A percentile compares a stretch with the other conserved stretches of the same genome.
These are phyloP conservation scores for Campoletis sonorensis DNA, from an alignment of 1,140 invertebrate genomes.

Conservation along the genomic window DNA sequence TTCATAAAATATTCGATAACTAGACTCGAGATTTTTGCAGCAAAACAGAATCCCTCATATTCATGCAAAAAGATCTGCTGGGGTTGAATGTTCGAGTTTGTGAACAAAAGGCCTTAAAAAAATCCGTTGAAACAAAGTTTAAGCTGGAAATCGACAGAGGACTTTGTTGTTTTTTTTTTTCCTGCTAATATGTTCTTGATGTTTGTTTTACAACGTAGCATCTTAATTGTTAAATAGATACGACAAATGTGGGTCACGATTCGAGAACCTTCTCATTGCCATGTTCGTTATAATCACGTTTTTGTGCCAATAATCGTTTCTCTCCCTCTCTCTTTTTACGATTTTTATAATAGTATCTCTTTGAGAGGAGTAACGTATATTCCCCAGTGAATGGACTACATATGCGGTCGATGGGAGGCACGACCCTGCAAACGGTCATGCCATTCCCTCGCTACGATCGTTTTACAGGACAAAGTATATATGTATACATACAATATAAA, in stretches of 20 bases:
- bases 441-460: background rate
- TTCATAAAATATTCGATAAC: too few relatives aligned
- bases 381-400: constrained; percentile 24
- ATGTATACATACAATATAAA: background rate
- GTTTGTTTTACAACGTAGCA: background rate
- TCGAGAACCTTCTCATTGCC: constrained; percentile 26
- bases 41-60: too few relatives aligned
- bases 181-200: background rate
- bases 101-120: too few relatives aligned
- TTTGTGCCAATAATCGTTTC: background rate
- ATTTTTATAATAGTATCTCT: constrained; percentile 6
- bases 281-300: constrained; percentile 13
- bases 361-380: constrained; percentile 8
- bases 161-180: background rate
- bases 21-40: too few relatives aligned
- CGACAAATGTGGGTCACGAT: constrained; percentile 14
- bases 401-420: constrained; percentile 13
- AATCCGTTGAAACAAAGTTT: too few relatives aligned
- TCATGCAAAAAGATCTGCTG: too few relatives aligned
- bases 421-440: constrained; percentile 14
- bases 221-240: constrained; percentile 12
- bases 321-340: background rate
- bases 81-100: too few relatives aligned
- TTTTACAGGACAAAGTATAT: background rate
- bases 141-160: background rate